These are phyloP conservation scores for Mesochorus sp. DNA, from an alignment of 2,888 invertebrate genomes.

Conservation along the genomic window DNA sequence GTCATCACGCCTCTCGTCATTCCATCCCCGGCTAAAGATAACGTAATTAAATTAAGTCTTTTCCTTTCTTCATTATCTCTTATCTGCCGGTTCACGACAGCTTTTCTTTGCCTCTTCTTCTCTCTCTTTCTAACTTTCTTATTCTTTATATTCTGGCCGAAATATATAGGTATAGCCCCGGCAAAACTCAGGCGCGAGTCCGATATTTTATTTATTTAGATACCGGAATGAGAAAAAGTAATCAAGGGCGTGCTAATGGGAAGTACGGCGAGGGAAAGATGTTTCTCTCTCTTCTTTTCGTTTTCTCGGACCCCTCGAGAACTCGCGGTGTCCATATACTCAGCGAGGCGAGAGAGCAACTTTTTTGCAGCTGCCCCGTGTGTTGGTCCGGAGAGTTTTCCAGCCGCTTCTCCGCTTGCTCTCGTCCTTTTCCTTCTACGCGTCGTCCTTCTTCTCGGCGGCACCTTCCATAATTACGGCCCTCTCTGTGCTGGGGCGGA, in stretches of 20 bases:
- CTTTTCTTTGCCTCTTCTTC: slow-evolving; percentile 23
- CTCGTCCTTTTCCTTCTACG: slow-evolving; percentile 1
- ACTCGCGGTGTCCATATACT: slow-evolving; percentile 36
- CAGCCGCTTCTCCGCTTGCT: slow-evolving; percentile 24
- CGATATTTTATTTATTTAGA: slow-evolving; percentile 82
- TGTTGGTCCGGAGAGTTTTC: slow-evolving; percentile 51
- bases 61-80: slow-evolving; percentile 78
- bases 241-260: slow-evolving; percentile 82
- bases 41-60: slow-evolving; percentile 80
- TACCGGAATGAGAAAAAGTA: slow-evolving; percentile 80
- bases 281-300: slow-evolving; percentile 67
- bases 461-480: slow-evolving; percentile 70
- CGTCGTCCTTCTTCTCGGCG: slow-evolving; percentile 44
- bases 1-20: slow-evolving; percentile 39
- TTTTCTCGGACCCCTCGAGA: slow-evolving; percentile 39
- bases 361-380: slow-evolving; percentile 58
- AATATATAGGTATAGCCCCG: background rate
- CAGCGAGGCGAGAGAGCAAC: slow-evolving; percentile 59
- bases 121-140: slow-evolving; percentile 10
- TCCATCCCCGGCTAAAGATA: slow-evolving; percentile 53
- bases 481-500: slow-evolving; percentile 4
- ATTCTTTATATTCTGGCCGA: background rate
- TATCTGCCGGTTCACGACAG: slow-evolving; percentile 76
- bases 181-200: slow-evolving; percentile 70
- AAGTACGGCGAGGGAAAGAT: slow-evolving; percentile 64